These are phyloP conservation scores for Piezodorus guildinii DNA, from an alignment of 1,140 invertebrate species.

Conservation along the genomic window DNA sequence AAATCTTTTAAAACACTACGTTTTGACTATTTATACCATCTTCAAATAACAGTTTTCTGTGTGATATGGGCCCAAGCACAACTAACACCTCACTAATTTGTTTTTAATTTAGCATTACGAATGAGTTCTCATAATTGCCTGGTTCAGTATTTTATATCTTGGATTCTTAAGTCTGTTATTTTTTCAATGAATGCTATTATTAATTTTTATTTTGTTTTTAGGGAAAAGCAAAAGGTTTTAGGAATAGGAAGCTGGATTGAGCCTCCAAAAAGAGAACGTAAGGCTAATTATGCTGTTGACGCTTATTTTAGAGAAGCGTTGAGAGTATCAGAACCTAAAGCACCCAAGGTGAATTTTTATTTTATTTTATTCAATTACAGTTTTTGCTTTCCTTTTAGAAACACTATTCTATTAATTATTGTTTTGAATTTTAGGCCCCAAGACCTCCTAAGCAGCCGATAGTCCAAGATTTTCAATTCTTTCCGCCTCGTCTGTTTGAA, in stretches of 20 bases:
- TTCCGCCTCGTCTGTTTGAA: conserved; percentile 93
- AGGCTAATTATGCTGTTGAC: conserved; percentile 98
- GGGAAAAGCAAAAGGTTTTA: conserved; percentile 77
- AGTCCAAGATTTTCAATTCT: conserved; percentile 99
- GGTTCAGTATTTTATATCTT: too few species aligned
- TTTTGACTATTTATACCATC: too few species aligned
- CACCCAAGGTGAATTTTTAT: conserved; percentile 68
- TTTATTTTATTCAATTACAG: not conserved
- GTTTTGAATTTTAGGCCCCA: conserved; percentile 51
- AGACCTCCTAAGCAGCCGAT: conserved; percentile 96
- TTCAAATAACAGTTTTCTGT: too few species aligned
- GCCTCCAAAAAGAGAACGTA: conserved; percentile 94
- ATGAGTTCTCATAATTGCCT: too few species aligned
- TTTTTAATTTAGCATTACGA: too few species aligned
- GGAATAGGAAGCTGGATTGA: conserved; percentile 92
- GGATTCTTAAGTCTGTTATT: too few species aligned
- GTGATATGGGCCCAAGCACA: too few species aligned
- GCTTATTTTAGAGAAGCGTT: conserved; percentile 95
- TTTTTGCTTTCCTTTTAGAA: not conserved
- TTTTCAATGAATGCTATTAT: not conserved
- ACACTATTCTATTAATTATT: not conserved
- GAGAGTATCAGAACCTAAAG: conserved; percentile 90
- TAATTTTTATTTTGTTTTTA: conserved; percentile 36
- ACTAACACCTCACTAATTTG: too few species aligned
- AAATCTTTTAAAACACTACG: too few species aligned